These are phyloP conservation scores for Aurelia sp. DNA, from an alignment of 30 jellyfish, hydroid and myxozoan genomes.

Conservation along the genomic window DNA sequence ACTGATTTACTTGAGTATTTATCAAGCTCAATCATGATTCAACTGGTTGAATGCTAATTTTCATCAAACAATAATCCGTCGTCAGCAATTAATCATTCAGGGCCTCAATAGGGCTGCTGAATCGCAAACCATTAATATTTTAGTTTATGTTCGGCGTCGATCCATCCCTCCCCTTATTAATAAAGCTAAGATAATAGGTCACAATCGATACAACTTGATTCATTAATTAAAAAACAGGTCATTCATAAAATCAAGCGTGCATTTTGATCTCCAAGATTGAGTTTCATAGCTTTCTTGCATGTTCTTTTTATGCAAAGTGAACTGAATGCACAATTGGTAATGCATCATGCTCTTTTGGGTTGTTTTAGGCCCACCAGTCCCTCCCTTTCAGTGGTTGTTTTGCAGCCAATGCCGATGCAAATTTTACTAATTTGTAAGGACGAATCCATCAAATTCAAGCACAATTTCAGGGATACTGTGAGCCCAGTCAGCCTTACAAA, in stretches of 20 bases:
- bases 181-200: neutral
- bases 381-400: too few relatives aligned
- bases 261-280: neutral
- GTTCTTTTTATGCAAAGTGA: neutral
- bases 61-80: too few relatives aligned
- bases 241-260: conserved; percentile 1
- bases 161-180: neutral
- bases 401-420: too few relatives aligned
- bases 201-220: neutral
- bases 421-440: too few relatives aligned
- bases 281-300: neutral
- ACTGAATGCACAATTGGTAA: too few relatives aligned
- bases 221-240: conserved; percentile 5
- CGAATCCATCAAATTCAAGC: too few relatives aligned
- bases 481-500: too few relatives aligned
- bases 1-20: neutral
- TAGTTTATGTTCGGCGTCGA: conserved; percentile 1
- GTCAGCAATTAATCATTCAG: neutral
- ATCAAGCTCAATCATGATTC: neutral
- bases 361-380: too few relatives aligned
- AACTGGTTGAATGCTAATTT: too few relatives aligned
- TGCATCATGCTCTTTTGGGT: too few relatives aligned
- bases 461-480: too few relatives aligned
- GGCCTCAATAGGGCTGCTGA: neutral
- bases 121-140: neutral